phyloP scores from a whole-genome alignment of 2,888 invertebrate species.

The Pyralis farinalis region DNA sequence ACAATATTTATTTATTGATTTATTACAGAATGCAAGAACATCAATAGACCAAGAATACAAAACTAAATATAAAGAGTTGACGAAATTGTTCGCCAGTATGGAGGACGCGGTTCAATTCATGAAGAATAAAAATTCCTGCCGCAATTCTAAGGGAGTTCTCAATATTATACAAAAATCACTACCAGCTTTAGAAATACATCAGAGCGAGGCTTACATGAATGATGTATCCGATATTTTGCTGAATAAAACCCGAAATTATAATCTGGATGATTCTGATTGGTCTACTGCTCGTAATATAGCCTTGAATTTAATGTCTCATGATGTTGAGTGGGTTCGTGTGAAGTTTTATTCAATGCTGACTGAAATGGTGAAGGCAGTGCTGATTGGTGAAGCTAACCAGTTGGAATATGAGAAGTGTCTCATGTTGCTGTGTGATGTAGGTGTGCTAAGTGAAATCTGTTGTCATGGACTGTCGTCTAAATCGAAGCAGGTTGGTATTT shows the following conservation, averaged over 20 bases:
- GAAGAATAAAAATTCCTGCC: constrained; percentile 44
- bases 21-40: constrained; percentile 51
- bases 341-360: constrained; percentile 79
- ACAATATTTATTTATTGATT: too few species aligned
- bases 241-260: constrained; percentile 46
- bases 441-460: constrained; percentile 83
- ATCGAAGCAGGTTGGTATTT: constrained; percentile 42
- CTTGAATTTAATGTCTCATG: constrained; percentile 80
- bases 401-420: constrained; percentile 68
- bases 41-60: constrained; percentile 60
- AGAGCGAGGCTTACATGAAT: constrained; percentile 74
- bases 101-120: constrained; percentile 56
- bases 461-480: constrained; percentile 80
- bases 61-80: constrained; percentile 58
- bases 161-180: constrained; percentile 74
- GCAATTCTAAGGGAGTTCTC: constrained; percentile 53
- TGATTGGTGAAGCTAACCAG: constrained; percentile 72
- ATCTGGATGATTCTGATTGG: constrained; percentile 56
- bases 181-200: constrained; percentile 80
- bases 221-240: constrained; percentile 61
- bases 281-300: constrained; percentile 58
- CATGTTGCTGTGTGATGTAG: constrained; percentile 78
- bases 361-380: constrained; percentile 70
- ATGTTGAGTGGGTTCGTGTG: constrained; percentile 71
- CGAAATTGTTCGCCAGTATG: constrained; percentile 55